Evolutionary conservation across 2,797 vertebrate genomes (phyloP), one percentile per base, ranked within the genome.

Genomic region (Xenopus petersii): DNA sequence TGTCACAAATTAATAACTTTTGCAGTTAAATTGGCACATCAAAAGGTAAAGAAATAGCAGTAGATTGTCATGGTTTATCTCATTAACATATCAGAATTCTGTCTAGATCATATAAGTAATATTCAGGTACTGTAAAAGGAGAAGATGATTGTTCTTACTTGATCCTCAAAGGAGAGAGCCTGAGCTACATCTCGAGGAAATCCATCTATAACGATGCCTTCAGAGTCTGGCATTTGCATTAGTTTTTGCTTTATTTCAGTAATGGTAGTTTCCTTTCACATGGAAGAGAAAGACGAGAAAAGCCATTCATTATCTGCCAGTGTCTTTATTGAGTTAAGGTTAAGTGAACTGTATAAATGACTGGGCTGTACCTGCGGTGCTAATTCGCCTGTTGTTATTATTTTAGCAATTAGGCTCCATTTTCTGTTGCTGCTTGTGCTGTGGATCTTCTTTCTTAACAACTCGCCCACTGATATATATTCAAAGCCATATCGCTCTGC

Each of bases 181-280:
- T 99, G 98, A 46, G 95, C 96, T 9, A 99, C 94, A 10, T 99
- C 97, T 69, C 98, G 92, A 42, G 97, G 98, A 84, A 99, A 99
- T 64, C 98, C 98, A 0, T 99, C 98, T 30, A 99, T 99, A 81
- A 99, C 94, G 75, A 99, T 93, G 0, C 98, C 98, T 2, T 87
- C 94, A 58, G 95, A 96, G 8, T 99, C 96, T 1, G 96, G 96
- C 77, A 96, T 95, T 85, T 99, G 97, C 98, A 99, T 98, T 79
- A 99, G 88, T 84, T 93, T 96, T 87, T 99, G 98, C 85, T 99
- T 99, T 87, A 99, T 98, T 86, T 99, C 98, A 5, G 97, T 98
- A 83, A 99, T 99, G 46, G 98, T 99, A 9, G 97, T 99, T 87
- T 99, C 97, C 98, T 99, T 86, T 72, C 72, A 83, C 46, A 86